Percentiles rank a stretch among this genome's conserved stretches.
Conservation (phyloP, 2,113 vertebrate genomes). For the Spizaetus ornatus region DNA sequence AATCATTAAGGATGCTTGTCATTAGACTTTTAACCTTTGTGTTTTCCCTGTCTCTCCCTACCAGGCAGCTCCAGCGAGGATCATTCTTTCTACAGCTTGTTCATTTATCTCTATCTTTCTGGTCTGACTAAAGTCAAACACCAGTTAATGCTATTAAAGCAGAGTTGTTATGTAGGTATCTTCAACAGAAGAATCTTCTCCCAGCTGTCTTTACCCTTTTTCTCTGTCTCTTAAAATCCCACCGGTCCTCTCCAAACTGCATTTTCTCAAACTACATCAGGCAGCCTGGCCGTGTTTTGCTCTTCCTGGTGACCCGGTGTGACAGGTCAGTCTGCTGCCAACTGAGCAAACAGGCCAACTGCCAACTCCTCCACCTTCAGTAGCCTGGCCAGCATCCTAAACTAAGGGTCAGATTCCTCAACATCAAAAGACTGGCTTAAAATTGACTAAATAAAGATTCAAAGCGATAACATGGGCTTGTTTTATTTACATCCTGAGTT, state of each 20-base stretch:
- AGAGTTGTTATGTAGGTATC: neutral
- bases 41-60: conserved; percentile 23
- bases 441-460: neutral
- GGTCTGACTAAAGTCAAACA: conserved; percentile 32
- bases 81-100: conserved; percentile 30
- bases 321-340: neutral
- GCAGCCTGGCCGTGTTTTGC: neutral
- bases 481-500: neutral
- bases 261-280: neutral
- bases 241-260: neutral
- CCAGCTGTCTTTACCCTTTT: neutral
- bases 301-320: neutral
- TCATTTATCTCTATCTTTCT: conserved; percentile 46
- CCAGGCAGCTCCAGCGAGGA: neutral
- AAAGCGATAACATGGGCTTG: neutral
- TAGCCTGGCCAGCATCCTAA: neutral
- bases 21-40: conserved; percentile 58
- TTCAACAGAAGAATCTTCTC: neutral
- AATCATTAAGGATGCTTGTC: conserved; percentile 54
- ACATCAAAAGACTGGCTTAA: neutral
- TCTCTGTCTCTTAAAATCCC: neutral
- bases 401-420: neutral
- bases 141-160: conserved; percentile 41
- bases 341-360: neutral
- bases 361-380: neutral